Conservation (phyloP, 2,888 invertebrate genomes). For the Drosophila setosimentum region DNA sequence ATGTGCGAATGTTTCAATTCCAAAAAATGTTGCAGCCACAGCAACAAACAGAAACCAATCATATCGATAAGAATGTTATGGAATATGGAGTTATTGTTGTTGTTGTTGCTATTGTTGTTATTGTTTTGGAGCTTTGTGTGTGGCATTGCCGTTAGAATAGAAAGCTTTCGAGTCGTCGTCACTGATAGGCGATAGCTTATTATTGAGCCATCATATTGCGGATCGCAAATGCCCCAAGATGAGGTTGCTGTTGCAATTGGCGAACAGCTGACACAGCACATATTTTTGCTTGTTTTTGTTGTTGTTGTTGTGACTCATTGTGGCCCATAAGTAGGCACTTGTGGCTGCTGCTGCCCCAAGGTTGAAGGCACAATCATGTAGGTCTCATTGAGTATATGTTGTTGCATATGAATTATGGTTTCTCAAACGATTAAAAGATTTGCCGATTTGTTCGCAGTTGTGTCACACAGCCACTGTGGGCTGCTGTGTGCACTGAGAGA, state of each 20-base stretch:
- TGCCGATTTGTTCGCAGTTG: conserved; percentile 42
- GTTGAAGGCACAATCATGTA: conserved; percentile 46
- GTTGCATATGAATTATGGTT: conserved; percentile 63
- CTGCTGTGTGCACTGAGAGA: conserved; percentile 8
- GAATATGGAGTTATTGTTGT: conserved; percentile 35
- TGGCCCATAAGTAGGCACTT: conserved; percentile 16
- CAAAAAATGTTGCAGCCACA: conserved; percentile 41
- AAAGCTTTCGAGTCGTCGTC: conserved; percentile 51
- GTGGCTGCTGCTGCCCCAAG: conserved; percentile 44
- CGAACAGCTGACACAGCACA: conserved; percentile 38
- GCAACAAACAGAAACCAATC: neutral
- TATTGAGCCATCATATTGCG: conserved; percentile 22
- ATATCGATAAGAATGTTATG: conserved; percentile 40
- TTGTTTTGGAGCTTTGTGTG: conserved; percentile 49
- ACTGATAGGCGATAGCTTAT: conserved; percentile 23
- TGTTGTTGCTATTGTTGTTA: conserved; percentile 28
- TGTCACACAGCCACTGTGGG: conserved; percentile 28
- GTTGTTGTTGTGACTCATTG: neutral
- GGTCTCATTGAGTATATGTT: conserved; percentile 30
- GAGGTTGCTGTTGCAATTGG: conserved; percentile 24
- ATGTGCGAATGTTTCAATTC: conserved; percentile 58
- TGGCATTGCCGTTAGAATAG: conserved; percentile 65
- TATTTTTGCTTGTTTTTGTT: neutral
- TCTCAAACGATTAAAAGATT: conserved; percentile 48
- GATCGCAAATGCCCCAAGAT: conserved; percentile 39